Evolutionary conservation across 1,140 invertebrate species (phyloP), one percentile per base, ranked within the genome.

Genomic region (Brachionus sp.): DNA sequence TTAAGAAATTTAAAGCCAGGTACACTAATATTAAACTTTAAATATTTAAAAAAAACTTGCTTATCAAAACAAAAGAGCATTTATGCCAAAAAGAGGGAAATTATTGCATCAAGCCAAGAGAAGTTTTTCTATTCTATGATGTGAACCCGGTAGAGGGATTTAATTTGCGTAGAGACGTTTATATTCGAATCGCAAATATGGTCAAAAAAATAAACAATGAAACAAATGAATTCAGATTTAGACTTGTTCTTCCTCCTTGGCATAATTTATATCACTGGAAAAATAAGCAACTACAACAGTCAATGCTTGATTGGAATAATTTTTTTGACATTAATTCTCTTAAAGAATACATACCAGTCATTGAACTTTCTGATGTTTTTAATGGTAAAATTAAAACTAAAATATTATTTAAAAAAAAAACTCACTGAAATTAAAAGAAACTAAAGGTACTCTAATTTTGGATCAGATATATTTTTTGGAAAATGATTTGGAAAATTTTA

Each of bases 111-210:
- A 70, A 35, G 12, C 35, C 39, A 29, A 75, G 5, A 46, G 39
- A 46, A 19, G 86, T 84, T 68, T 94, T 92, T 86, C 88, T 97
- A 77, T 90, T 98, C 33, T 98, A 98, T 88, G 94, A 97, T 89
- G 93, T 98, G 0, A 98, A 98, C 90, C 92, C 92, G 19, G 92
- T 93, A 1, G 96, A 99, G 91, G 97, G 97, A 0, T 98, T 99
- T 87, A 99, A 99, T 91, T 90, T 99, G 83, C 90, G 96, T 70
- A 90, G 96, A 84, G 97, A 98, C 91, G 96, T 98, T 9, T 98
- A 96, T 86, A 92, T 98, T 89, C 91, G 97, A 86, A 91, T 97
- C 85, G 95, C 96, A 12, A 92, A 93, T 75, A 92, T 97, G 85
- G 90, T 94, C 0, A 90, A 91, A 86, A 90, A 91, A 84, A 89